These are phyloP conservation scores for Syndactyla subalaris DNA, from an alignment of 2,797 vertebrate species.

Conservation along the genomic window DNA sequence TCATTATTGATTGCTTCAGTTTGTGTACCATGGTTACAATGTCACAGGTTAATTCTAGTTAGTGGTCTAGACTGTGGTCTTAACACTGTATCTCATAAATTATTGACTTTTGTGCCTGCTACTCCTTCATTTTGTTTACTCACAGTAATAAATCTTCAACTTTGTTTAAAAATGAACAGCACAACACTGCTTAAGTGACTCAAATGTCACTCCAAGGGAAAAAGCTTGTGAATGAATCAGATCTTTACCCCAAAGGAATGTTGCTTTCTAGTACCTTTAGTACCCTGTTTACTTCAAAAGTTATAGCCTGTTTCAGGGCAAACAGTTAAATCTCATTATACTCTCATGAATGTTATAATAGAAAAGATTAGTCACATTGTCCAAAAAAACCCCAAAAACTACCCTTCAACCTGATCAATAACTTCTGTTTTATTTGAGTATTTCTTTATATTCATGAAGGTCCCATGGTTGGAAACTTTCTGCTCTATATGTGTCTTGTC, in stretches of 20 bases:
- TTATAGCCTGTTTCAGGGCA: neutral
- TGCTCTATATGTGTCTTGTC: neutral
- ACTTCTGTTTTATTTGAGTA: neutral
- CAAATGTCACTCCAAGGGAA: neutral
- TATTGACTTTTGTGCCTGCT: neutral
- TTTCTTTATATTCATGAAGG: neutral
- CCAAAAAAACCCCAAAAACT: neutral
- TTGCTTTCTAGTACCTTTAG: neutral
- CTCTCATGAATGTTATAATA: neutral
- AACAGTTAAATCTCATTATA: neutral
- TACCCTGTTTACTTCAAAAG: neutral
- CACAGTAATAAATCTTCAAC: conserved; percentile 26
- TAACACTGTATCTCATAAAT: neutral
- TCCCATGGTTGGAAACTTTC: neutral
- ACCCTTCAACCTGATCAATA: neutral
- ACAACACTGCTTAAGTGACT: neutral
- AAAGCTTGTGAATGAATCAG: neutral
- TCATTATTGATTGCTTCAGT: conserved; percentile 23
- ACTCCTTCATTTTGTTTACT: conserved; percentile 18
- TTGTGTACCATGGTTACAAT: conserved; percentile 22
- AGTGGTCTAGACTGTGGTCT: neutral
- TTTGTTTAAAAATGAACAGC: neutral
- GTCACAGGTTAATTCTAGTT: conserved; percentile 40
- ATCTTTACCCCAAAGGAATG: neutral
- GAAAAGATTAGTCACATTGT: neutral